Evolutionary conservation across 2,888 invertebrate genomes (phyloP).

Genomic region (Heliconius erato): DNA sequence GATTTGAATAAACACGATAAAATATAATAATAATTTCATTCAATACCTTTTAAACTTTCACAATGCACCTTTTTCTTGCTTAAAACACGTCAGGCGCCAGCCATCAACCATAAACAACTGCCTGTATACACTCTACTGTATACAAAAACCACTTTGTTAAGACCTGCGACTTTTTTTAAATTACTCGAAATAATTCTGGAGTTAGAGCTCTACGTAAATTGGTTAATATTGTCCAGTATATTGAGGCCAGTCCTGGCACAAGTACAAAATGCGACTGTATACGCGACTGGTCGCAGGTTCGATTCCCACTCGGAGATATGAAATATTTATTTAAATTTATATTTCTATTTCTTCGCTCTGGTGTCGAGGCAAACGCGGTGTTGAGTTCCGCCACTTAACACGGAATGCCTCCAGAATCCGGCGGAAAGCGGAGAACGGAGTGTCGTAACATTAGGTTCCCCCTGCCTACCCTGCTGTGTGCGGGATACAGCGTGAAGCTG

Average conservation of each 20-base stretch:
- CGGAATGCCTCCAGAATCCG: too few relatives aligned
- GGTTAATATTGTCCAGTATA: neutral
- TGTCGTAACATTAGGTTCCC: too few relatives aligned
- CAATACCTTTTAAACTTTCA: neutral
- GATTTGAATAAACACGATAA: neutral
- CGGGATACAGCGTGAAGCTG: too few relatives aligned
- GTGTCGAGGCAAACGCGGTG: too few relatives aligned
- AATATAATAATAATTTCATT: neutral
- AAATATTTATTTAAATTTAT: too few relatives aligned
- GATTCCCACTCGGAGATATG: too few relatives aligned
- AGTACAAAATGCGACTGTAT: too few relatives aligned
- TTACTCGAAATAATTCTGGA: neutral
- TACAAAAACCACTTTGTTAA: neutral
- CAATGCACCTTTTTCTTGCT: neutral
- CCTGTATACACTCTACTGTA: neutral
- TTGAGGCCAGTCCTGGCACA: neutral
- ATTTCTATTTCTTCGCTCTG: too few relatives aligned
- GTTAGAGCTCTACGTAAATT: neutral
- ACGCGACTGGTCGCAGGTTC: too few relatives aligned
- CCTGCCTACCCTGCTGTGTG: too few relatives aligned
- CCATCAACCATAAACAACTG: neutral
- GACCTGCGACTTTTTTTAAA: neutral
- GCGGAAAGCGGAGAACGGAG: too few relatives aligned
- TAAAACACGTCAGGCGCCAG: slow-evolving; percentile 13
- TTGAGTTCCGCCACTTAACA: neutral